A percentile compares a stretch with the other conserved stretches of the same genome.
phyloP scores from a whole-genome alignment of 2,888 invertebrate genomes.

The Lissocephala sabroskyi region DNA sequence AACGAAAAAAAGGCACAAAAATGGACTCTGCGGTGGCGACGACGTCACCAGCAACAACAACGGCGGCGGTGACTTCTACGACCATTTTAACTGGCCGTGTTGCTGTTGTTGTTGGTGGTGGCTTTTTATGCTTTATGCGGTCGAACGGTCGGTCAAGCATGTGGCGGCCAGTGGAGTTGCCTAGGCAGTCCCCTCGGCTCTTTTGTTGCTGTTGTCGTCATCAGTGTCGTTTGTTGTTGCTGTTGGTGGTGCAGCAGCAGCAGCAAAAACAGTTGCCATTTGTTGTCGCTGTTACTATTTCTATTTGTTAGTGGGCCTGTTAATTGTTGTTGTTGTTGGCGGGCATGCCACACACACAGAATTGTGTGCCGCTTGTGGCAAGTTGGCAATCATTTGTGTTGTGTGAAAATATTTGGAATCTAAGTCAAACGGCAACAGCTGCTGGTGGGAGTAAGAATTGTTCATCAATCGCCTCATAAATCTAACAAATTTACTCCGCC shows the following conservation, averaged over 20 bases:
- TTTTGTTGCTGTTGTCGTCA: conserved; percentile 27
- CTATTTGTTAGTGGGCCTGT: not conserved
- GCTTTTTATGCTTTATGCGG: conserved; percentile 68
- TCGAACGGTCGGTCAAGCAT: conserved; percentile 55
- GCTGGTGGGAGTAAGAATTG: conserved; percentile 7
- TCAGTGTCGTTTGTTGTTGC: conserved; percentile 26
- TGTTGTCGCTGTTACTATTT: conserved; percentile 9
- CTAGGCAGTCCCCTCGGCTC: conserved; percentile 25
- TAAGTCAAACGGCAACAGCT: too few relatives aligned
- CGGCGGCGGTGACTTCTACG: conserved; percentile 17
- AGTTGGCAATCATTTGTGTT: not conserved
- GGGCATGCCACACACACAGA: conserved; percentile 10
- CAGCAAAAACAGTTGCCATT: conserved; percentile 28
- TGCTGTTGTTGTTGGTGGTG: conserved; percentile 52
- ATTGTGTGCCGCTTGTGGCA: not conserved
- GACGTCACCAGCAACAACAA: conserved; percentile 40
- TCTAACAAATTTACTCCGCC: not conserved
- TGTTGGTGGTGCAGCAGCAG: conserved; percentile 20
- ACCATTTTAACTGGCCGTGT: conserved; percentile 17
- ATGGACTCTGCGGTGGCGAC: conserved; percentile 25
- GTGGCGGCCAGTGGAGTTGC: conserved; percentile 24
- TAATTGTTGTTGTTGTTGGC: conserved; percentile 28
- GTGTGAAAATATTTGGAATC: not conserved
- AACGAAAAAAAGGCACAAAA: conserved; percentile 39
- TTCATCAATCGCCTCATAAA: conserved; percentile 44